Conservation (phyloP, 2,113 vertebrate species). For the Stigmatopora nigra region DNA sequence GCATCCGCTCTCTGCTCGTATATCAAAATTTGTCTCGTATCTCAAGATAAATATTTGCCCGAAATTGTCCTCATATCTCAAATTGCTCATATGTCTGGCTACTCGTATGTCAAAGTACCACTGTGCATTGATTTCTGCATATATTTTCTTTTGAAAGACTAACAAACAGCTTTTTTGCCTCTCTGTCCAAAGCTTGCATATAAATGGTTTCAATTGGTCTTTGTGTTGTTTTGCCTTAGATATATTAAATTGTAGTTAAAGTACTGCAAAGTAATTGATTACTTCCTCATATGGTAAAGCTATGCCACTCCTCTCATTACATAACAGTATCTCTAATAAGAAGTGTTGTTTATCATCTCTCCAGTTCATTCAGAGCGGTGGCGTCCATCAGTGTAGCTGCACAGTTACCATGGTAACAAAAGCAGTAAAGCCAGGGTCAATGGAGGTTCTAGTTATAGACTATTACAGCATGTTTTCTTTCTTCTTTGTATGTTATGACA, state of each 20-base stretch:
- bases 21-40: too few relatives aligned
- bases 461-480: neutral
- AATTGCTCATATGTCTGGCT: too few relatives aligned
- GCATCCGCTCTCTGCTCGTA: too few relatives aligned
- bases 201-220: too few relatives aligned
- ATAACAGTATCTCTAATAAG: neutral
- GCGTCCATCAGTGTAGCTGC: conserved; percentile 3
- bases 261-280: neutral
- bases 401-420: conserved; percentile 32
- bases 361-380: neutral
- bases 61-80: too few relatives aligned
- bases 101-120: too few relatives aligned
- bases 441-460: neutral
- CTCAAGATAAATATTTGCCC: too few relatives aligned
- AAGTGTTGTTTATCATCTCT: neutral
- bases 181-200: too few relatives aligned
- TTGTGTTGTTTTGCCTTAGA: too few relatives aligned
- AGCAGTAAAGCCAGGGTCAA: conserved; percentile 1
- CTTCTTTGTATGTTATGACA: conserved; percentile 1
- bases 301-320: neutral
- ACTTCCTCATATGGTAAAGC: neutral
- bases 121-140: too few relatives aligned
- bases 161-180: too few relatives aligned
- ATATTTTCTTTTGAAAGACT: too few relatives aligned
- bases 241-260: neutral